Conservation (phyloP, 2,888 invertebrate genomes). For the Eutolmus rufibarbis region DNA sequence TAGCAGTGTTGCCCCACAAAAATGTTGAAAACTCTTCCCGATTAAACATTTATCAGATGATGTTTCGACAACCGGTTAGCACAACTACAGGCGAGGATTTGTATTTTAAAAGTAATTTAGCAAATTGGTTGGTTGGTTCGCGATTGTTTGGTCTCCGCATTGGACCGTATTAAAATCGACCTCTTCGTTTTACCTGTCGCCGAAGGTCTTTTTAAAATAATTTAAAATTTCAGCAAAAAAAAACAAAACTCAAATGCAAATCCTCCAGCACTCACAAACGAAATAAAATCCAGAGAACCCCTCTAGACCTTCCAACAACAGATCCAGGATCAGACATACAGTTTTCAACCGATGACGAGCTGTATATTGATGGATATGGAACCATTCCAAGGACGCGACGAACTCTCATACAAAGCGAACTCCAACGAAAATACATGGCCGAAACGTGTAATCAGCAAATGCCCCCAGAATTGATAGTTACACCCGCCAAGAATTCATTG, state of each 20-base stretch:
- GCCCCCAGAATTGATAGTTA: conserved; percentile 64
- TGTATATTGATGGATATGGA: conserved; percentile 52
- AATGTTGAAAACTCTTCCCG: too few relatives aligned
- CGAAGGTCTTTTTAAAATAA: not conserved
- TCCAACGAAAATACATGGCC: conserved; percentile 52
- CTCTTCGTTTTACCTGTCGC: too few relatives aligned
- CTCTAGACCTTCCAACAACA: conserved; percentile 68
- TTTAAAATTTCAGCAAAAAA: conserved; percentile 11
- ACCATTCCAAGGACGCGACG: conserved; percentile 55
- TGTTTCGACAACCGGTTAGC: too few relatives aligned
- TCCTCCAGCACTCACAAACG: conserved; percentile 48
- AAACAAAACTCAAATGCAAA: not conserved
- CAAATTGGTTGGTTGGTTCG: too few relatives aligned
- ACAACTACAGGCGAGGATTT: too few relatives aligned
- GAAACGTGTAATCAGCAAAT: conserved; percentile 51
- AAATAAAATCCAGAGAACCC: conserved; percentile 58
- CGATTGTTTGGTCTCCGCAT: too few relatives aligned
- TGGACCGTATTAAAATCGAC: too few relatives aligned
- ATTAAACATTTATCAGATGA: too few relatives aligned
- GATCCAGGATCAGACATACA: conserved; percentile 71
- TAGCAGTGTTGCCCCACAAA: too few relatives aligned
- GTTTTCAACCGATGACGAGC: conserved; percentile 70
- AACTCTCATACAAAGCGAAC: conserved; percentile 57
- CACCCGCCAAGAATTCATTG: conserved; percentile 57
- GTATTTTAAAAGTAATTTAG: too few relatives aligned